Percentiles rank a stretch among this genome's conserved stretches.
Evolutionary conservation across 2,888 invertebrate genomes (phyloP).

Genomic region (Syrphus vitripennis): DNA sequence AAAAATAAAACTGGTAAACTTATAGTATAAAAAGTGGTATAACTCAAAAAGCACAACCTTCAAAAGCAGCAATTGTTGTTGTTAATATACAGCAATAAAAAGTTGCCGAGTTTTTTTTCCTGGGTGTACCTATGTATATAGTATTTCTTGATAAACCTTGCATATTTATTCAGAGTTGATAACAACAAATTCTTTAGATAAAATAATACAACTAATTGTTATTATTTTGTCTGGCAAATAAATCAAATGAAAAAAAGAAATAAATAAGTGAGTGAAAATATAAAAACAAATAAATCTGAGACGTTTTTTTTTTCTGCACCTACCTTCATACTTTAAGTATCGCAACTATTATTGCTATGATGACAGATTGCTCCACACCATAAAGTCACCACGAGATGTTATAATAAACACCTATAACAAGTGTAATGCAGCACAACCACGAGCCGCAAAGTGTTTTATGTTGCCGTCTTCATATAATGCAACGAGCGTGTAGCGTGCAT

Average conservation of each 20-base stretch:
- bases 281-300: not conserved
- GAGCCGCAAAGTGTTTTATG: constrained; percentile 57
- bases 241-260: not conserved
- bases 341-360: constrained; percentile 17
- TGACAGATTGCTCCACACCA: constrained; percentile 50
- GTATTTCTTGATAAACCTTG: constrained; percentile 9
- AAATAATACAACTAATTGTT: not conserved
- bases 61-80: not conserved
- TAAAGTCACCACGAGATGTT: constrained; percentile 24
- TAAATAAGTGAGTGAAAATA: not conserved
- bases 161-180: not conserved
- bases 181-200: constrained; percentile 18
- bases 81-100: not conserved
- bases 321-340: constrained; percentile 7
- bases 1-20: not conserved
- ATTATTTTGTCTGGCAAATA: not conserved
- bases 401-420: constrained; percentile 62
- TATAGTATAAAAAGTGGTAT: not conserved
- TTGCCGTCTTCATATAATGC: constrained; percentile 26
- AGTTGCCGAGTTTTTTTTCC: not conserved
- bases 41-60: not conserved
- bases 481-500: constrained; percentile 1
- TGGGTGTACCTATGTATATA: not conserved
- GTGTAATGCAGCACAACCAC: constrained; percentile 63
- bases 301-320: not conserved